Evolutionary conservation across 2,888 invertebrate genomes (phyloP).

Genomic region (Campopleginae sp.): DNA sequence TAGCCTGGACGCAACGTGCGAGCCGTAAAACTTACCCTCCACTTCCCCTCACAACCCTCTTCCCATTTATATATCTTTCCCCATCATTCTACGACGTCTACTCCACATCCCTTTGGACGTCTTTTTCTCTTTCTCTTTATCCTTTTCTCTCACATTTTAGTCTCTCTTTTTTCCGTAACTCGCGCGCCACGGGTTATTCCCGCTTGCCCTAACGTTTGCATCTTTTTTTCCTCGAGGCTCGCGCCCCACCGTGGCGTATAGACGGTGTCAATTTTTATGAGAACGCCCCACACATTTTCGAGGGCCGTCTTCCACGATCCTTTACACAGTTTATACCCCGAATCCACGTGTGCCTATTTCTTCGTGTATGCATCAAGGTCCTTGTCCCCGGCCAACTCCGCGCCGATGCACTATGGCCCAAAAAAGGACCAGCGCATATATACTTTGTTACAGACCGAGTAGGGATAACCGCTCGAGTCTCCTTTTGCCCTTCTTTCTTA

Average conservation of each 20-base stretch:
- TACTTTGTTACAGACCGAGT: constrained; percentile 41
- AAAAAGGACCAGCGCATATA: constrained; percentile 37
- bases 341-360: neutral
- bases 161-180: constrained; percentile 53
- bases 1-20: constrained; percentile 78
- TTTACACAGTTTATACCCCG: constrained; percentile 6
- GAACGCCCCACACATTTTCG: constrained; percentile 49
- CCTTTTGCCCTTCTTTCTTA: constrained; percentile 26
- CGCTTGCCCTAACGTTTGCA: constrained; percentile 16
- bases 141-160: neutral
- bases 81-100: constrained; percentile 33
- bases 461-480: constrained; percentile 47
- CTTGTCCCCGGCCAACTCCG: constrained; percentile 28
- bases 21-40: constrained; percentile 77
- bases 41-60: constrained; percentile 54
- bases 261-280: constrained; percentile 81
- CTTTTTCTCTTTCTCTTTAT: constrained; percentile 62
- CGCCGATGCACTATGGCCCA: constrained; percentile 16
- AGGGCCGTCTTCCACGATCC: constrained; percentile 44
- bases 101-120: constrained; percentile 42
- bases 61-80: constrained; percentile 43
- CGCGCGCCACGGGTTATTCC: constrained; percentile 30
- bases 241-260: constrained; percentile 67
- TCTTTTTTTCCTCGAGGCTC: constrained; percentile 44
- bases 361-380: constrained; percentile 16